phyloP scores from a whole-genome alignment of 2,888 invertebrate species.

The Folsomia manolachei region DNA sequence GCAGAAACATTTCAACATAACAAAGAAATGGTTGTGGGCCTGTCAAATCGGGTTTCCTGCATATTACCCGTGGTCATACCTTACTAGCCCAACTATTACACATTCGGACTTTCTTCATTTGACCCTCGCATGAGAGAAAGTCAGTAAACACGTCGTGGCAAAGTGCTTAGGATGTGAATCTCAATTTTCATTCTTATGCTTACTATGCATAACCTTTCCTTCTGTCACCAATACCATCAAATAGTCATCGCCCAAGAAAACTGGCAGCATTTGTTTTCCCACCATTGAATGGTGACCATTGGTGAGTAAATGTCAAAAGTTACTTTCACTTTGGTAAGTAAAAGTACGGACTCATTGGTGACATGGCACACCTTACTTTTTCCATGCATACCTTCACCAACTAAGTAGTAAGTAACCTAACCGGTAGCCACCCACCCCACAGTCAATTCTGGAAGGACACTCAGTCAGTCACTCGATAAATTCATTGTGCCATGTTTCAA shows the following conservation, averaged over 20 bases:
- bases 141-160: constrained; percentile 21
- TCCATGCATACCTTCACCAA: too few species aligned
- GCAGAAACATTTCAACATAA: neutral
- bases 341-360: neutral
- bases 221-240: neutral
- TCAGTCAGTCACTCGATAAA: neutral
- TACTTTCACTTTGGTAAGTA: neutral
- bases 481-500: neutral
- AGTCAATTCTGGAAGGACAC: neutral
- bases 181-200: neutral
- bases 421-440: neutral
- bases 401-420: too few species aligned
- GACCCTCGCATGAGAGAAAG: constrained; percentile 10
- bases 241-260: neutral
- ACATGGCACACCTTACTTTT: too few species aligned
- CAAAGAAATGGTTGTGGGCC: too few species aligned
- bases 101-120: constrained; percentile 13
- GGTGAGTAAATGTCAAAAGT: neutral
- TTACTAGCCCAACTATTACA: constrained; percentile 16
- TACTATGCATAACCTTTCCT: neutral
- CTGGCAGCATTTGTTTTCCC: neutral
- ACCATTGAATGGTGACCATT: neutral
- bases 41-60: too few species aligned
- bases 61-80: too few species aligned
- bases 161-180: constrained; percentile 27